A percentile compares a stretch with the other conserved stretches of the same genome.
Evolutionary conservation across 2,797 vertebrate species (phyloP).

Genomic region (Nannoperca australis): DNA sequence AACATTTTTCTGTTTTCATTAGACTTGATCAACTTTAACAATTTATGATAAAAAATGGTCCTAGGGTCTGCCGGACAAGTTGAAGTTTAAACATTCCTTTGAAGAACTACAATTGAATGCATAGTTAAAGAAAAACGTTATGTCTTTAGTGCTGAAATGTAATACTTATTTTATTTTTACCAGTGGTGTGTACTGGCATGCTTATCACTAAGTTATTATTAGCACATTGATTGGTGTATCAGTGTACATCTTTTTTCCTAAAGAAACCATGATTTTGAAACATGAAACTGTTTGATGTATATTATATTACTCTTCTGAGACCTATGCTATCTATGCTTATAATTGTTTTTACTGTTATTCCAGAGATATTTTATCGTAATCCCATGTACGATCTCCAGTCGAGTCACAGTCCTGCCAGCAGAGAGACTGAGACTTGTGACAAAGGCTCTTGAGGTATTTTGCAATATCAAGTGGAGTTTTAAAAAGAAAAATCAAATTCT

Average conservation of each 20-base stretch:
- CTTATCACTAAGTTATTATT: background rate
- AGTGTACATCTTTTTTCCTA: background rate
- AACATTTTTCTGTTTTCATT: background rate
- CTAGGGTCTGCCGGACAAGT: background rate
- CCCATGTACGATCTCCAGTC: background rate
- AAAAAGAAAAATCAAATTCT: slow-evolving; percentile 12
- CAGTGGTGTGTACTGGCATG: background rate
- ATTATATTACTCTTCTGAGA: background rate
- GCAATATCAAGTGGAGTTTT: slow-evolving; percentile 6
- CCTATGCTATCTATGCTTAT: background rate
- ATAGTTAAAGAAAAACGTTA: background rate
- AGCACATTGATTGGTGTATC: background rate
- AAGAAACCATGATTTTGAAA: background rate
- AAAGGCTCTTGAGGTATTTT: slow-evolving; percentile 10
- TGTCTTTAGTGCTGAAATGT: background rate
- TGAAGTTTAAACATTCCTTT: background rate
- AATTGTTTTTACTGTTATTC: background rate
- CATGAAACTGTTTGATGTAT: background rate
- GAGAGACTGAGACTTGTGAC: background rate
- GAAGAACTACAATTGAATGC: background rate
- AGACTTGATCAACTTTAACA: background rate
- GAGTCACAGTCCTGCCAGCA: background rate
- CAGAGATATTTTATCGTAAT: slow-evolving; percentile 6
- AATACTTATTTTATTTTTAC: background rate
- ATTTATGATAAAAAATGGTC: background rate